Conservation (phyloP, 2,888 invertebrate species). For the Euspilapteryx auroguttella region DNA sequence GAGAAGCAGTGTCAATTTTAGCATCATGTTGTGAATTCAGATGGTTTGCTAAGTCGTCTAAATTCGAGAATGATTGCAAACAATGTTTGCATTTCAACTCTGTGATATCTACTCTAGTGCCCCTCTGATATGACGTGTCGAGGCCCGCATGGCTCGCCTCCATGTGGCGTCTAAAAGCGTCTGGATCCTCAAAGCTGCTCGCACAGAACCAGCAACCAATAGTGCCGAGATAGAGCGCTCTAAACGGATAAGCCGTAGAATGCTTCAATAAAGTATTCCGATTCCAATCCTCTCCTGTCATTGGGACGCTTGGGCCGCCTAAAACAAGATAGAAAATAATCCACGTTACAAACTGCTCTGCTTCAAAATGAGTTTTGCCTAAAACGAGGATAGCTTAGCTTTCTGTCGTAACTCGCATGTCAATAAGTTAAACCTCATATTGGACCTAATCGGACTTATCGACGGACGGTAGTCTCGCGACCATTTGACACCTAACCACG, state of each 20-base stretch:
- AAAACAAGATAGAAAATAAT: no score
- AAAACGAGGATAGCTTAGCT: neutral
- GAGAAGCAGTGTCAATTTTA: neutral
- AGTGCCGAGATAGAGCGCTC: neutral
- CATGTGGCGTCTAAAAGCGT: slow-evolving; percentile 2
- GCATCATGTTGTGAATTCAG: slow-evolving; percentile 1
- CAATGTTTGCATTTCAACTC: slow-evolving; percentile 5
- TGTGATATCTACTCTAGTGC: slow-evolving; percentile 5
- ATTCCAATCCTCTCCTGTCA: no score
- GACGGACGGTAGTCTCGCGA: no score
- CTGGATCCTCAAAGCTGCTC: slow-evolving; percentile 1
- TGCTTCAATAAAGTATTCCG: slow-evolving; percentile 6
- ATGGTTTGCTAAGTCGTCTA: slow-evolving; percentile 3
- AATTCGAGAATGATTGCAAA: neutral
- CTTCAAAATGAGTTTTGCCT: no score
- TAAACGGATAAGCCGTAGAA: slow-evolving; percentile 8
- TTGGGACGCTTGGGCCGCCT: no score
- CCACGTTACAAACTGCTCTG: no score
- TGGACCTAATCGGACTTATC: no score
- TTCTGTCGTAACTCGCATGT: neutral
- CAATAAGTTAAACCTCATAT: neutral
- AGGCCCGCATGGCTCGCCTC: neutral
- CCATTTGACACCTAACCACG: no score
- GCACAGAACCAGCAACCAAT: slow-evolving; percentile 6
- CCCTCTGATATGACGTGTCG: neutral